Conservation (phyloP, 2,888 invertebrate genomes). For the Lithosia quadra region DNA sequence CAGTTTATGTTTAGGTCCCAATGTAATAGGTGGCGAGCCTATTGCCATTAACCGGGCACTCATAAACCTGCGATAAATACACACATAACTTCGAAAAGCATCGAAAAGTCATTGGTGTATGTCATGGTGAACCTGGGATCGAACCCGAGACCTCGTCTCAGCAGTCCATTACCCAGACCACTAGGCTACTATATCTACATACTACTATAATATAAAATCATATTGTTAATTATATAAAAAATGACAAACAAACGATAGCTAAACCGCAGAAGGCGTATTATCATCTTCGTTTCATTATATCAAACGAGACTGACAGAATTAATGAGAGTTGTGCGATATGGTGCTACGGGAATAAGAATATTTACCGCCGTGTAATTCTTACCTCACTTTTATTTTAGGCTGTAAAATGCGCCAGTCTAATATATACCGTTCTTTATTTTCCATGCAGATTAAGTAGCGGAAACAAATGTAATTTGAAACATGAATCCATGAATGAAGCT, state of each 20-base stretch:
- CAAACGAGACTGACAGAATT: constrained; percentile 45
- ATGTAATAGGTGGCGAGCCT: no score
- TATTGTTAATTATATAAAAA: not conserved
- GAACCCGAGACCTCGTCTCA: no score
- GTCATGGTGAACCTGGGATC: no score
- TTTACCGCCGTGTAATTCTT: constrained; percentile 4
- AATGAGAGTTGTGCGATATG: constrained; percentile 41
- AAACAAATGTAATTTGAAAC: constrained; percentile 2
- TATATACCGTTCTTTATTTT: not conserved
- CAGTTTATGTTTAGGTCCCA: no score
- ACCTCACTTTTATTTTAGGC: constrained; percentile 1
- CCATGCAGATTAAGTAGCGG: not conserved
- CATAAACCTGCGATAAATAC: no score
- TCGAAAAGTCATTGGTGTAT: no score
- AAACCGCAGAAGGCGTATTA: constrained; percentile 36
- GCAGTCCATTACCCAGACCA: no score
- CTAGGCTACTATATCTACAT: no score
- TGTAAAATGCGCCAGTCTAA: constrained; percentile 3
- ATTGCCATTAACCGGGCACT: no score
- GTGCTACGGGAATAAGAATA: constrained; percentile 22
- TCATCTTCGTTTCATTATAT: constrained; percentile 34
- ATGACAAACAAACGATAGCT: not conserved
- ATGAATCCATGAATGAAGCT: not conserved
- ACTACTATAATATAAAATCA: not conserved
- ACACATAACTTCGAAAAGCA: no score